A percentile compares a stretch with the other conserved stretches of the same genome.
phyloP scores from a whole-genome alignment of 2,113 vertebrate genomes.

The Opisthocomus hoazin region DNA sequence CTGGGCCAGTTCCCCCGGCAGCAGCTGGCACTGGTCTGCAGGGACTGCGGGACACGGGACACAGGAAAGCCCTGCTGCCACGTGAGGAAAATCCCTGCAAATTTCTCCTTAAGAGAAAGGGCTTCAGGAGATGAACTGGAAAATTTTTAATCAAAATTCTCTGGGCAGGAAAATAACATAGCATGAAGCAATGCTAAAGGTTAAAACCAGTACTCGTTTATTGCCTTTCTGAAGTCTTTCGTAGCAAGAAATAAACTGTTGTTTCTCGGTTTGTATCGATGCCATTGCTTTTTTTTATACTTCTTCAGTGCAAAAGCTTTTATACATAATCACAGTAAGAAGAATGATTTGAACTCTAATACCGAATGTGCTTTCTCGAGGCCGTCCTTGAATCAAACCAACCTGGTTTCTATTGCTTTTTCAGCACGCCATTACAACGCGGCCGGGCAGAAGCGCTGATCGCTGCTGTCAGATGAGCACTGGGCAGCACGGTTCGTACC shows the following conservation, averaged over 20 bases:
- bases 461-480: fast-evolving
- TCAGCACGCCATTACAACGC: fast-evolving
- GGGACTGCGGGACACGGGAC: not conserved
- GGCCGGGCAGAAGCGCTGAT: not conserved
- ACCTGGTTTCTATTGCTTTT: not conserved
- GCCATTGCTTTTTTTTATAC: not conserved
- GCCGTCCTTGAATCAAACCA: not conserved
- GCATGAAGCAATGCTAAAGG: not conserved
- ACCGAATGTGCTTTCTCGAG: not conserved
- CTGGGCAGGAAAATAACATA: fast-evolving
- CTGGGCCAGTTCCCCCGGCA: not conserved
- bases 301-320: not conserved
- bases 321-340: not conserved
- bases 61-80: not conserved
- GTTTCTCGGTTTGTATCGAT: not conserved
- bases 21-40: not conserved
- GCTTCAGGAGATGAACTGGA: not conserved
- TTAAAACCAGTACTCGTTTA: not conserved
- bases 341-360: not conserved
- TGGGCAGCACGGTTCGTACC: not conserved
- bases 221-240: not conserved
- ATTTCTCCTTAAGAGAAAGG: not conserved
- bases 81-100: not conserved
- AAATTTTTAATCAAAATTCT: not conserved
- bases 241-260: not conserved